Conservation (phyloP, 2,888 invertebrate species). For the Parthenolecanium corni region DNA sequence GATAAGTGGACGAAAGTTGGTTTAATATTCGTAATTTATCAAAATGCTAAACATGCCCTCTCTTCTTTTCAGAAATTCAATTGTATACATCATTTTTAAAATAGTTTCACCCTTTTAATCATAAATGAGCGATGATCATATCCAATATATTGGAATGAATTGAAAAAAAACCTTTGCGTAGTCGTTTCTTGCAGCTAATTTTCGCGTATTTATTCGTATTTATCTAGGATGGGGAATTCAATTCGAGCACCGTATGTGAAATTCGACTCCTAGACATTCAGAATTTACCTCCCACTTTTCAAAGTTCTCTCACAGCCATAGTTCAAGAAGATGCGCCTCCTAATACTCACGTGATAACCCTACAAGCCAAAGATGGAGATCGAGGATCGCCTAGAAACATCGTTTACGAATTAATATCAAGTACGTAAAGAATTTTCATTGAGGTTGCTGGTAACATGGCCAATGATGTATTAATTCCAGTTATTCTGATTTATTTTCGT, state of each 20-base stretch:
- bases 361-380: slow-evolving; percentile 75
- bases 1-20: too few species aligned
- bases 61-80: too few species aligned
- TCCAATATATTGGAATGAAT: too few species aligned
- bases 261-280: slow-evolving; percentile 74
- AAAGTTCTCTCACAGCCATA: slow-evolving; percentile 64
- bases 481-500: not conserved
- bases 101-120: too few species aligned
- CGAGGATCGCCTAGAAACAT: slow-evolving; percentile 68
- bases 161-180: too few species aligned
- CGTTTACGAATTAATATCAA: slow-evolving; percentile 63
- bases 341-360: slow-evolving; percentile 64
- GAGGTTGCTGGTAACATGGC: not conserved
- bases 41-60: too few species aligned
- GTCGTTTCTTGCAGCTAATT: too few species aligned
- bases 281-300: slow-evolving; percentile 74
- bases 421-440: slow-evolving; percentile 45
- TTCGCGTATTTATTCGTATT: slow-evolving; percentile 30
- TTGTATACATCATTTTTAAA: too few species aligned
- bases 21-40: too few species aligned
- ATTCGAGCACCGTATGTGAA: slow-evolving; percentile 59
- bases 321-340: slow-evolving; percentile 72
- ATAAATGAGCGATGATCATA: too few species aligned
- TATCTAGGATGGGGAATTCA: slow-evolving; percentile 62
- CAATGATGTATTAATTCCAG: not conserved